Conservation (phyloP, 2,888 invertebrate genomes). For the Diarsia mendica region DNA sequence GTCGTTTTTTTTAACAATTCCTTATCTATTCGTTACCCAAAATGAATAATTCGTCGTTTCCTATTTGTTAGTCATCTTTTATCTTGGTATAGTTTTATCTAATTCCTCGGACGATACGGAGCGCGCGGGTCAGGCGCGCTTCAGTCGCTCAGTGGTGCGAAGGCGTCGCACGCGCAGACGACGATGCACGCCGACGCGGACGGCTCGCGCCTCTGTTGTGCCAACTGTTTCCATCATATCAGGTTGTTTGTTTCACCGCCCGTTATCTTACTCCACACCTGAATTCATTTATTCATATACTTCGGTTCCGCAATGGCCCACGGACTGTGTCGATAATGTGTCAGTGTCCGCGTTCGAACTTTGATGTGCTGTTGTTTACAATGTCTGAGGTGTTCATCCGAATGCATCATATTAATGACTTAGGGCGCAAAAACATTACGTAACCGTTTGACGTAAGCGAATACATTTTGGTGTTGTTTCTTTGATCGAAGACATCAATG, state of each 20-base stretch:
- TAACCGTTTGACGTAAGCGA: slow-evolving; percentile 44
- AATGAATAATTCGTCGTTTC: slow-evolving; percentile 68
- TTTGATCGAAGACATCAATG: background rate
- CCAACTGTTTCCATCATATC: slow-evolving; percentile 70
- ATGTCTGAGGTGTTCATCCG: slow-evolving; percentile 23
- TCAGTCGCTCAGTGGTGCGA: slow-evolving; percentile 67
- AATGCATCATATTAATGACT: slow-evolving; percentile 34
- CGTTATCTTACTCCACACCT: slow-evolving; percentile 37
- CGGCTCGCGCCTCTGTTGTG: slow-evolving; percentile 64
- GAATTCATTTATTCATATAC: slow-evolving; percentile 33
- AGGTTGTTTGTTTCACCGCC: slow-evolving; percentile 67
- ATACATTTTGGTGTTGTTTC: slow-evolving; percentile 22
- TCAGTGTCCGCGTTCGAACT: slow-evolving; percentile 39
- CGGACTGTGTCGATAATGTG: slow-evolving; percentile 28
- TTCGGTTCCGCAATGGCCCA: slow-evolving; percentile 25
- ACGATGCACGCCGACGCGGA: slow-evolving; percentile 69
- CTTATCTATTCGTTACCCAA: slow-evolving; percentile 67
- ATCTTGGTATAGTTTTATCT: slow-evolving; percentile 78
- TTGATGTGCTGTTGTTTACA: slow-evolving; percentile 41
- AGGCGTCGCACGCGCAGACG: slow-evolving; percentile 62
- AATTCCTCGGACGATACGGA: slow-evolving; percentile 73
- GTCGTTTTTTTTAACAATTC: slow-evolving; percentile 15
- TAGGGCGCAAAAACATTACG: slow-evolving; percentile 37
- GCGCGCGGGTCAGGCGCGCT: slow-evolving; percentile 53
- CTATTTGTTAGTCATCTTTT: slow-evolving; percentile 81